A percentile compares a stretch with the other conserved stretches of the same genome.
Evolutionary conservation across 2,888 invertebrate species (phyloP).

Genomic region (Oscheius sp.): DNA sequence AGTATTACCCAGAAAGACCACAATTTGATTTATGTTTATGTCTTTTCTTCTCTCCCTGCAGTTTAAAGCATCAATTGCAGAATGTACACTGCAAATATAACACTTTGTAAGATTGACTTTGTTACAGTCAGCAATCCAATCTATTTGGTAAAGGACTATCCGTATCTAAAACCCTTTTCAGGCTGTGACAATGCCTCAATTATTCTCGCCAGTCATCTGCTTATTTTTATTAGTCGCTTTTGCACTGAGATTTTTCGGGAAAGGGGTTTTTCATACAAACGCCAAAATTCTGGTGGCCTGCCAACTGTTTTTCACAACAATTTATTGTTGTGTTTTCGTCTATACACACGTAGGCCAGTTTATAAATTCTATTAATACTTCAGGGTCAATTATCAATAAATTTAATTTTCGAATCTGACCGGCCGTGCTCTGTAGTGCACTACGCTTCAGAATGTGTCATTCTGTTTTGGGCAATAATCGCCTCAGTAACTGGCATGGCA

Average conservation of each 20-base stretch:
- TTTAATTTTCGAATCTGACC: slow-evolving; percentile 2
- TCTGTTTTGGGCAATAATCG: slow-evolving; percentile 3
- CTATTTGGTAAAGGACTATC: background rate
- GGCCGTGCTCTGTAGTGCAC: background rate
- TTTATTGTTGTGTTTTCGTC: slow-evolving; percentile 17
- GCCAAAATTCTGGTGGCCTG: slow-evolving; percentile 11
- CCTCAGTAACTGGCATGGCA: slow-evolving; percentile 12
- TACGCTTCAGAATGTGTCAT: slow-evolving; percentile 15
- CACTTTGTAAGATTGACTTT: too few relatives aligned
- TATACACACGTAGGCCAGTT: slow-evolving; percentile 11
- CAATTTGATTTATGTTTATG: too few relatives aligned
- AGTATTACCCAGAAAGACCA: too few relatives aligned
- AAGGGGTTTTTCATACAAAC: slow-evolving; percentile 4
- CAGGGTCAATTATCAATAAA: slow-evolving; percentile 17
- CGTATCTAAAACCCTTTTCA: background rate
- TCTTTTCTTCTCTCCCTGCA: too few relatives aligned
- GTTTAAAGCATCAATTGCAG: too few relatives aligned
- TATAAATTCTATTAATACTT: background rate
- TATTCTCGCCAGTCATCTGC: slow-evolving; percentile 9
- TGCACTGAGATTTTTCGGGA: slow-evolving; percentile 11
- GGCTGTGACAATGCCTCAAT: slow-evolving; percentile 13
- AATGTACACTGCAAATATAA: too few relatives aligned
- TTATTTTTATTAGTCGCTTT: background rate
- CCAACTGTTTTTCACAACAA: slow-evolving; percentile 15
- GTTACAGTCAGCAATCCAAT: background rate